phyloP scores from a whole-genome alignment of 2,888 invertebrate species.

The Antheraea yamamai region DNA sequence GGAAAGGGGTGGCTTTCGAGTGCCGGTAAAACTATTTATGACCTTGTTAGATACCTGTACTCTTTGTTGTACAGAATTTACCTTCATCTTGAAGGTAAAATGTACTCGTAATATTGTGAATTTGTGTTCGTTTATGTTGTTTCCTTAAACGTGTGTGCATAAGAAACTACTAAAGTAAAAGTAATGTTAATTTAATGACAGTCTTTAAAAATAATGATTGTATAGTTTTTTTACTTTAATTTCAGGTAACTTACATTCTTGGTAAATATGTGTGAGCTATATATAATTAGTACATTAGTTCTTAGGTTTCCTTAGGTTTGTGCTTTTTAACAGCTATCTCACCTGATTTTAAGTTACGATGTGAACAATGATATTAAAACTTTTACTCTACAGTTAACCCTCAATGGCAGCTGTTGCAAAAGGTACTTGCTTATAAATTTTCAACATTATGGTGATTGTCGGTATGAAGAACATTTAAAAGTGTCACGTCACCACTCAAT shows the following conservation, averaged over 20 bases:
- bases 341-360: not conserved
- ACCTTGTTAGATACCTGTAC: not conserved
- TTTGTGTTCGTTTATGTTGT: not conserved
- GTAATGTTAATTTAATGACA: no score
- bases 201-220: not conserved
- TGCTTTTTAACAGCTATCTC: not conserved
- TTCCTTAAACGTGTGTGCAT: no score
- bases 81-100: not conserved
- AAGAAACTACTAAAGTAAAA: no score
- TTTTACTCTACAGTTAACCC: not conserved
- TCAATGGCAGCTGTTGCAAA: not conserved
- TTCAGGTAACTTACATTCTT: not conserved
- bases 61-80: not conserved
- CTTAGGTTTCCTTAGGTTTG: not conserved
- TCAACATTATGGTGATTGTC: not conserved
- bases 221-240: not conserved
- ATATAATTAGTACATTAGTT: not conserved
- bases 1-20: not conserved
- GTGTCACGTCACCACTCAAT: not conserved
- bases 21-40: not conserved
- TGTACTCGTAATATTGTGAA: not conserved
- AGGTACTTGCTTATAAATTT: not conserved
- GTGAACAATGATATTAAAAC: not conserved
- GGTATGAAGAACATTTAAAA: not conserved
- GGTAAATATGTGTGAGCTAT: not conserved